Evolutionary conservation across 2,113 vertebrate genomes (phyloP), one percentile per base, ranked within the genome.

Genomic region (Tangachromis dhanisi): DNA sequence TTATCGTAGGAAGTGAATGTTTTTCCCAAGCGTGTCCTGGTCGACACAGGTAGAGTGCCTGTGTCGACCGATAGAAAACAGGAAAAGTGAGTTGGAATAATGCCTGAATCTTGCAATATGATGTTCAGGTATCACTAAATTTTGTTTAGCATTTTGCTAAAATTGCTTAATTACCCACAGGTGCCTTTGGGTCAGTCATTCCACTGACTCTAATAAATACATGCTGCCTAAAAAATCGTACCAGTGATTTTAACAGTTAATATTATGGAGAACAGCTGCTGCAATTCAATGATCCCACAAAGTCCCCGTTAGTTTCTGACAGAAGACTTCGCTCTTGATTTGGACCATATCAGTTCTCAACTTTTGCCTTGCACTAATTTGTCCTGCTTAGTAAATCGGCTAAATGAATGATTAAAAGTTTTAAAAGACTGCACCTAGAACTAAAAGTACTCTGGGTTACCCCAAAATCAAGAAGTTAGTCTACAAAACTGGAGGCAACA

Each of bases 191-290:
- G 42, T 49, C 24, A 47, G 21, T 29, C 40, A 29, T 76, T 47
- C 14, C 21, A 17, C 16, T 76, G 24, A 76, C 24, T 47, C 6
- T 45, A 17, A 29, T 5, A 66, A 66, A 35, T 66, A 35, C 61
- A 12, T 47, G 21, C 1, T 0, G 1, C 38, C n/a, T 16, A 40
- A 42, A 63, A 35, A 66, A 66, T 24, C 0, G 2, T 26, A 45
- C 0, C 66, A 45, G 21, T 26, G 8, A 26, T 9, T 45, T 73
- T 45, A 73, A 45, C 13, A 45, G 68, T 45, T 45, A 45, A 45
- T 16, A 45, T 73, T 45, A 24, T 38, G n/a, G 35, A 71, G 7
- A 71, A 40, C 21, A 17, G 40, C 68, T 11, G 40, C 40, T 26
- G 21, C 21, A 17, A 45, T 24, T 42, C 66, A 42, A 73, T 26